Conservation (phyloP, 2,113 vertebrate species). For the Sturnira hondurensis region DNA sequence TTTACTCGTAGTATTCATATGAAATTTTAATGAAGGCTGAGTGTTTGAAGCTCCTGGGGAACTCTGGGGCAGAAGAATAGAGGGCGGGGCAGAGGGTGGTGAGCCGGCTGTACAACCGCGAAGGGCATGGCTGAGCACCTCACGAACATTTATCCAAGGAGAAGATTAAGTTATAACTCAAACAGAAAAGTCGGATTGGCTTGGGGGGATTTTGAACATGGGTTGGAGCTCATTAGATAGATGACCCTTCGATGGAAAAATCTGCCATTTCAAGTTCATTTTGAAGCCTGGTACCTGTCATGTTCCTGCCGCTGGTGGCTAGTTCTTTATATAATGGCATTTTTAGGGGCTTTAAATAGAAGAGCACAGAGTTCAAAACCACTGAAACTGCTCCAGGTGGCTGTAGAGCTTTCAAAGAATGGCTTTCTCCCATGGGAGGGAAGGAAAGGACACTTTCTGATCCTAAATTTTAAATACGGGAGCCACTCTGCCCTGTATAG, state of each 20-base stretch:
- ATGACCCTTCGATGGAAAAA: constrained; percentile 17
- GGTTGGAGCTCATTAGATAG: constrained; percentile 32
- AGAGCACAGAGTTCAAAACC: constrained; percentile 13
- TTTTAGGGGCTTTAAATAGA: constrained; percentile 43
- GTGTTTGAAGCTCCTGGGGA: not conserved
- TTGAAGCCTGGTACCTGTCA: not conserved
- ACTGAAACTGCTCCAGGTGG: not conserved
- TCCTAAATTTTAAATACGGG: not conserved
- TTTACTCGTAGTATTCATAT: not conserved
- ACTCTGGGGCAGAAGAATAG: too few species aligned
- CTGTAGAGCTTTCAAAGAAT: constrained; percentile 22
- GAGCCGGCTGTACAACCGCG: fast-evolving
- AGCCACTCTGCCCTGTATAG: not conserved
- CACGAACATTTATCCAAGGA: not conserved
- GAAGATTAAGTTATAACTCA: not conserved
- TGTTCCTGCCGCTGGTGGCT: not conserved
- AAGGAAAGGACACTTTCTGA: not conserved
- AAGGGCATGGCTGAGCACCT: not conserved
- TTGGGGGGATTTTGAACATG: not conserved
- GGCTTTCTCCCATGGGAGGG: not conserved
- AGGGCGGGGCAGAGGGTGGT: too few species aligned
- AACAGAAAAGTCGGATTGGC: not conserved
- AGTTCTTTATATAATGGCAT: not conserved
- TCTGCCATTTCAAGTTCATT: constrained; percentile 49
- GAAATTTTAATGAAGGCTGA: not conserved